A percentile compares a stretch with the other conserved stretches of the same genome.
Evolutionary conservation across 2,797 vertebrate genomes (phyloP).

Genomic region (Capromys pilorides): DNA sequence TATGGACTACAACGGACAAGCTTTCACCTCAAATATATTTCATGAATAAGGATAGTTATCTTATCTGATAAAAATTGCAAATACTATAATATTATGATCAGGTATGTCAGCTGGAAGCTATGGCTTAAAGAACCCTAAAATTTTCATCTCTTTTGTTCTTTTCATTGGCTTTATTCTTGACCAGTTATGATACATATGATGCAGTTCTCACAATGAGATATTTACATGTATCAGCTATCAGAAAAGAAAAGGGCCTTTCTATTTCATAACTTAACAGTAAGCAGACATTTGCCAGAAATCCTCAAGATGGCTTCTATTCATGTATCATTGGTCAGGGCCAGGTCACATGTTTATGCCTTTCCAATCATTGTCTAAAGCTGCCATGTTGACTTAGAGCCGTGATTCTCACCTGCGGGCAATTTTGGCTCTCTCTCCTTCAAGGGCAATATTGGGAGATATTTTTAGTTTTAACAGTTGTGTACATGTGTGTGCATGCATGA

Average conservation of each 20-base stretch:
- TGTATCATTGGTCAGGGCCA: background rate
- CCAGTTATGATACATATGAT: background rate
- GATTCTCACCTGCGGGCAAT: background rate
- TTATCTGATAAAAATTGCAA: background rate
- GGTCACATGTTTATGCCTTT: background rate
- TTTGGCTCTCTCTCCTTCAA: background rate
- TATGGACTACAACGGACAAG: background rate
- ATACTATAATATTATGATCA: background rate
- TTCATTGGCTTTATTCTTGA: background rate
- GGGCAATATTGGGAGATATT: background rate
- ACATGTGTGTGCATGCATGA: background rate
- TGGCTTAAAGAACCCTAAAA: background rate
- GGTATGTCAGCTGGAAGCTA: background rate
- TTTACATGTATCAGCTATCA: background rate
- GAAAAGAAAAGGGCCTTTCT: background rate
- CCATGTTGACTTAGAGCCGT: background rate
- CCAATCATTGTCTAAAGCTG: background rate
- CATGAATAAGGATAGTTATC: background rate
- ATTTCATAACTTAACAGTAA: background rate
- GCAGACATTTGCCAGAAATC: background rate
- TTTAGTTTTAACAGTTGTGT: background rate
- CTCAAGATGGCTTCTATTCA: background rate
- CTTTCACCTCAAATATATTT: background rate
- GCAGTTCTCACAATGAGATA: background rate
- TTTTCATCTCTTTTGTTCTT: background rate